phyloP scores from a whole-genome alignment of 1,140 invertebrate genomes.

The Amphibalanus amphitrite region DNA sequence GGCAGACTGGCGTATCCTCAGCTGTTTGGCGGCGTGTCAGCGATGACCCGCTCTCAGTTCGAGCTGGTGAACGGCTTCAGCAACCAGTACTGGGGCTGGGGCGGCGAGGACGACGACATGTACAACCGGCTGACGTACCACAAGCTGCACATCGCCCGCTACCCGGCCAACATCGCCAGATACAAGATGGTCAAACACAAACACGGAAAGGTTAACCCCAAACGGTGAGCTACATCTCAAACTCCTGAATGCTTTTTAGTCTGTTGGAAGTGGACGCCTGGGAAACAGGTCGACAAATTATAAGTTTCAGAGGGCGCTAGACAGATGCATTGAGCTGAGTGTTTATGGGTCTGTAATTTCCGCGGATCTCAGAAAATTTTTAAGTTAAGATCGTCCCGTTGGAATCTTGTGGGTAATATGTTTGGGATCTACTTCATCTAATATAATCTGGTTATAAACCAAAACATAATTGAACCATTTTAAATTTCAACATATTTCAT shows the following conservation, averaged over 20 bases:
- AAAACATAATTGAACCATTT: no score
- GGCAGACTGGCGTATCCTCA: constrained; percentile 3
- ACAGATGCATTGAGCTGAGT: neutral
- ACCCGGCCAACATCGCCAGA: constrained; percentile 64
- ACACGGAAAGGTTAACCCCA: neutral
- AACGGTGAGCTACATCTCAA: constrained; percentile 13
- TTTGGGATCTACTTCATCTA: no score
- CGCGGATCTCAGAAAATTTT: no score
- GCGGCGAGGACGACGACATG: constrained; percentile 32
- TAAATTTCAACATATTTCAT: no score
- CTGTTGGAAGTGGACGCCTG: constrained; percentile 17
- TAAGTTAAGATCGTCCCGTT: no score
- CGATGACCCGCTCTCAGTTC: constrained; percentile 64
- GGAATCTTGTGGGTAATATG: no score
- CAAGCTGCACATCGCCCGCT: constrained; percentile 37
- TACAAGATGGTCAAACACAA: constrained; percentile 82
- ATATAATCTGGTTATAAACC: no score
- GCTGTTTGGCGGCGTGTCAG: constrained; percentile 54
- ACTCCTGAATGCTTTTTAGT: constrained; percentile 21
- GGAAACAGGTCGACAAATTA: constrained; percentile 13
- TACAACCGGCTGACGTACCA: constrained; percentile 14
- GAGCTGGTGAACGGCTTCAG: constrained; percentile 30
- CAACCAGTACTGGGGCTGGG: constrained; percentile 30
- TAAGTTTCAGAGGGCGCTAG: constrained; percentile 9
- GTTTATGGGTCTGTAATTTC: no score